A percentile compares a stretch with the other conserved stretches of the same genome.
phyloP scores from a whole-genome alignment of 2,888 invertebrate species.

The Chloromyia formosa region DNA sequence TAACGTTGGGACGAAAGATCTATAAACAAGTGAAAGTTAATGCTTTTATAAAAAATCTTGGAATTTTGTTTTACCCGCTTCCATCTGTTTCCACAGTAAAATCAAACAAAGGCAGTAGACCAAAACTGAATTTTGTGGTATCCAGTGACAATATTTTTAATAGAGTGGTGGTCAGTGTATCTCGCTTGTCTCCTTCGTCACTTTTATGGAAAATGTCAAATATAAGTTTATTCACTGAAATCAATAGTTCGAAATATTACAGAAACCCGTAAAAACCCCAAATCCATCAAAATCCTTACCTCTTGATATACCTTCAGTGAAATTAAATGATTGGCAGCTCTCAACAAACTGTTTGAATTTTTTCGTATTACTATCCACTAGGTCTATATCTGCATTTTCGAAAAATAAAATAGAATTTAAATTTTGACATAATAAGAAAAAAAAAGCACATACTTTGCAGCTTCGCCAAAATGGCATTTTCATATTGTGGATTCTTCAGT shows the following conservation, averaged over 20 bases:
- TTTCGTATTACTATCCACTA: slow-evolving; percentile 3
- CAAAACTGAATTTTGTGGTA: slow-evolving; percentile 23
- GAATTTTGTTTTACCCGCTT: slow-evolving; percentile 31
- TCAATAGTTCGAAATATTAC: neutral
- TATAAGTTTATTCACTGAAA: neutral
- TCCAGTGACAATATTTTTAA: slow-evolving; percentile 29
- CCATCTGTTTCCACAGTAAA: slow-evolving; percentile 32
- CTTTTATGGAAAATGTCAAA: slow-evolving; percentile 32
- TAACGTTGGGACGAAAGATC: slow-evolving; percentile 24
- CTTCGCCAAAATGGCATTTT: slow-evolving; percentile 30
- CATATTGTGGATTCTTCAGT: slow-evolving; percentile 40
- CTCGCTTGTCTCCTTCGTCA: slow-evolving; percentile 16
- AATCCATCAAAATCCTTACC: neutral
- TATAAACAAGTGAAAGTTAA: neutral
- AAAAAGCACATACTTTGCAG: slow-evolving; percentile 31
- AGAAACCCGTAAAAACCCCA: neutral
- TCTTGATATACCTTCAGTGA: neutral
- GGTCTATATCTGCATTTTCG: slow-evolving; percentile 20
- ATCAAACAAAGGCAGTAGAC: slow-evolving; percentile 44
- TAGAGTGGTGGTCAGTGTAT: slow-evolving; percentile 35
- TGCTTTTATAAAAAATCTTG: neutral
- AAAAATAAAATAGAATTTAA: neutral
- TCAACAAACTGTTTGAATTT: slow-evolving; percentile 43
- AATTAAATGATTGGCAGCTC: slow-evolving; percentile 39
- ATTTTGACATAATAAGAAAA: too few species aligned